Evolutionary conservation across 2,888 invertebrate genomes (phyloP), one percentile per base, ranked within the genome.

Genomic region (Synergus laeviventris): DNA sequence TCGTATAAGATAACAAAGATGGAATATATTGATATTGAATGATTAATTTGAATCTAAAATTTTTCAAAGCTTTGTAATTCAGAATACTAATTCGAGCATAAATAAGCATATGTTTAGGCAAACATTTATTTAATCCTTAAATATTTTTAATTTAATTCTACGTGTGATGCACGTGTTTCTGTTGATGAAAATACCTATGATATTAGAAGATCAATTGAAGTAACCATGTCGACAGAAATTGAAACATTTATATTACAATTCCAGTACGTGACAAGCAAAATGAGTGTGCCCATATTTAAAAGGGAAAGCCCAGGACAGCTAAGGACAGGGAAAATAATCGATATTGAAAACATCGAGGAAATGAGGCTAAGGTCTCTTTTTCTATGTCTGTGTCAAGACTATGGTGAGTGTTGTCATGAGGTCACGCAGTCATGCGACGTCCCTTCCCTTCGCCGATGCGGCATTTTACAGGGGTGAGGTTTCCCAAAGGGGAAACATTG

Each of bases 341-440:
- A 70, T 70, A 70, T 70, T 70, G 31, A 70, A 70, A 70, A 70
- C 45, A 70, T 31, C 49, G 16, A n/a, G n/a, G 70, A 49, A 70
- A 49, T n/a, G 70, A 70, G 70, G 70, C 70, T 45, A 70, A 70
- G 70, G 70, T 49, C 31, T 45, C 31, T 45, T 70, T 70, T 70
- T 70, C 49, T 70, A 70, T 70, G 70, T 70, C 70, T 49, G 31
- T 70, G 70, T 70, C 70, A 70, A 70, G 70, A 49, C 36, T 70
- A 70, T 49, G 49, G 24, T 70, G 45, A 49, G 31, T 70, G 70
- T 49, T 49, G n/a, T n/a, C 31, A 45, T 45, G 31, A 12, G 49
- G 49, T 31, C 31, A 31, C n/a, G n/a, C 8, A 36, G 70, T 70
- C 70, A 49, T 31, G 70, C 24, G 11, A 16, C 21, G 14, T 24